Evolutionary conservation across 2,113 vertebrate species (phyloP), one percentile per base, ranked within the genome.

Genomic region (Calypte anna): DNA sequence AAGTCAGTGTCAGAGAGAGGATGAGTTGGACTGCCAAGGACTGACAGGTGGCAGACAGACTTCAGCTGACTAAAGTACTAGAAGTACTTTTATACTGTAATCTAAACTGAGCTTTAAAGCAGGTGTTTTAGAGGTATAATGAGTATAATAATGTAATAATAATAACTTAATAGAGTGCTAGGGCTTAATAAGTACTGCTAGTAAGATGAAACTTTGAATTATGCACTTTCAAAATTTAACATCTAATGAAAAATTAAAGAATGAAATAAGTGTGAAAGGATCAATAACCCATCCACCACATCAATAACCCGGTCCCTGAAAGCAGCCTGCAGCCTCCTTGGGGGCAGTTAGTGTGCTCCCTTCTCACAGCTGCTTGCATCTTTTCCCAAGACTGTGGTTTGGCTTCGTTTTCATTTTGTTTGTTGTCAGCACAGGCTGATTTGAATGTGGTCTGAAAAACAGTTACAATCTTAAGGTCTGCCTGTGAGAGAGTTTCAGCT

Each of bases 161-260:
- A 38, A 38, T 38, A 38, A 38, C 36, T 38, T 38, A 38, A 38
- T 38, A 38, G 36, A 81, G 43, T 44, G 36, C 51, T 58, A 50
- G 30, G 64, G 22, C 61, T 95, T 0, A 0, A 0, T 75, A 83
- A 70, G 20, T 84, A 77, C 86, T 55, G 53, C 74, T 81, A 70
- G 68, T 59, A 78, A 84, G 77, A 75, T 27, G 69, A 53, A 92
- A 84, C 62, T 87, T 81, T 14, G 66, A 72, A 78, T 84, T 62
- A 63, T n/a, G 38, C 10, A 31, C 50, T 70, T 72, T 31, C 53
- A 63, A 92, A 91, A 81, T 84, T 0, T 0, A 74, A 25, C 72
- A 57, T 43, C 74, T 82, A 81, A 89, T 87, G 77, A 63, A 86
- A 94, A 94, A 86, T 63, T 73, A 31, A 95, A 78, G 89, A 70